Evolutionary conservation across 1,140 invertebrate genomes (phyloP), one percentile per base, ranked within the genome.

Genomic region (Centruroides sculpturatus): DNA sequence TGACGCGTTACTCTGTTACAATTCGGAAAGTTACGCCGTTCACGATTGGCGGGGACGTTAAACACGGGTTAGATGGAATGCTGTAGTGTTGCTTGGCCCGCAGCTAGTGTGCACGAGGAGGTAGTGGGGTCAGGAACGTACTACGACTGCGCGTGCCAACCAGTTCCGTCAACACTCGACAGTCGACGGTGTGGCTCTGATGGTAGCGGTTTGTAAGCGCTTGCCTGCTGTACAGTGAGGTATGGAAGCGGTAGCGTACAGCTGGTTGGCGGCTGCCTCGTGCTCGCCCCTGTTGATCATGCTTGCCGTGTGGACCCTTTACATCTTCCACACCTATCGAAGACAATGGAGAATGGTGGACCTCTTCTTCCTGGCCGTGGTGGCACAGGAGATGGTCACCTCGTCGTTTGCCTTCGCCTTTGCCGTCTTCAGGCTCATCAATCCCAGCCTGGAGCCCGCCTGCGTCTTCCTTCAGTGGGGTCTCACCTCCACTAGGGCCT

Each of bases 341-440:
- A 68, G 72, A 0, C 69, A 74, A 35, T 75, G 80, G 71, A 69
- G 78, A 34, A 76, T 76, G n/a, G 74, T 80, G 62, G 80, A 81
- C 58, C 72, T 80, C 34, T 76, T 81, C 47, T 69, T 80, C 12
- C 72, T 79, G 12, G 76, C 77, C 12, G 67, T 80, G 5, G 68
- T 78, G 55, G 66, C 71, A 1, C 69, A 78, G 64, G 75, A 78
- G 49, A 68, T 80, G 47, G 70, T 74, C 7, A 74, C 76, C 64
- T 76, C 79, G 50, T 64, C 75, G 4, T 77, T 74, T 36, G 68
- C 76, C 4, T 71, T 79, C 35, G 67, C 73, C 10, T 77, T 75
- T 61, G 72, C 79, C 4, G 73, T 67, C 34, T 71, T 80, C 41
- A 74, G 74, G 36, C 72, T 80, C 46, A 73, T 80, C 36, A 72